A percentile compares a stretch with the other conserved stretches of the same genome.
Conservation (phyloP, 2,888 invertebrate species). For the Acrobasis repandana region DNA sequence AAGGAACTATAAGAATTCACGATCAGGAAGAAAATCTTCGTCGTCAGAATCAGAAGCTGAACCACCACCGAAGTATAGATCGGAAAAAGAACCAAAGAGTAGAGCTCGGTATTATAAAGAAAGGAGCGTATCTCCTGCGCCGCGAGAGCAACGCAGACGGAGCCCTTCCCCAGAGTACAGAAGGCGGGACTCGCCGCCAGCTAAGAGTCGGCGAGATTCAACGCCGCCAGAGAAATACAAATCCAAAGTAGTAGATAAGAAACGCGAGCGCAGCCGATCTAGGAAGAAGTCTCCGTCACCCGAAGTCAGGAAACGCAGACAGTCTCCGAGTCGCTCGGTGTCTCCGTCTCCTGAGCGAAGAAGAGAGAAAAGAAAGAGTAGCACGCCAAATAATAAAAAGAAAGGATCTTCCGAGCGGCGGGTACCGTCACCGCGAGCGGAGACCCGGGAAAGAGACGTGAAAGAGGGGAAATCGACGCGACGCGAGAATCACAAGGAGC, state of each 20-base stretch:
- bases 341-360: constrained; percentile 52
- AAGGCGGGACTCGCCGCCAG: constrained; percentile 28
- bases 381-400: constrained; percentile 48
- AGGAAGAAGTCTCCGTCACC: constrained; percentile 50
- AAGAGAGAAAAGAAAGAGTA: constrained; percentile 51
- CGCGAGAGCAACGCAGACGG: constrained; percentile 28
- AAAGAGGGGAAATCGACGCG: constrained; percentile 44
- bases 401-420: constrained; percentile 50
- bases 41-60: constrained; percentile 64
- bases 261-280: constrained; percentile 45
- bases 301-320: constrained; percentile 35
- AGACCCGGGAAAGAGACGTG: constrained; percentile 32
- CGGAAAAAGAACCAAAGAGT: constrained; percentile 44
- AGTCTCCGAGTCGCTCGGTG: constrained; percentile 52
- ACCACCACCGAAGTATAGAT: constrained; percentile 45
- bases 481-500: constrained; percentile 45
- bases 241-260: constrained; percentile 48
- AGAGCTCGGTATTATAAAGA: constrained; percentile 52
- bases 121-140: constrained; percentile 39
- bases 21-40: constrained; percentile 45
- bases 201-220: constrained; percentile 50
- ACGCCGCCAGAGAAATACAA: constrained; percentile 51
- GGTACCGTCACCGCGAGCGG: constrained; percentile 38
- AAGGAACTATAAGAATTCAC: constrained; percentile 52
- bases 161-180: constrained; percentile 27